These are phyloP conservation scores for Heloderma charlesbogerti DNA, from an alignment of 2,113 vertebrate species.

Conservation along the genomic window DNA sequence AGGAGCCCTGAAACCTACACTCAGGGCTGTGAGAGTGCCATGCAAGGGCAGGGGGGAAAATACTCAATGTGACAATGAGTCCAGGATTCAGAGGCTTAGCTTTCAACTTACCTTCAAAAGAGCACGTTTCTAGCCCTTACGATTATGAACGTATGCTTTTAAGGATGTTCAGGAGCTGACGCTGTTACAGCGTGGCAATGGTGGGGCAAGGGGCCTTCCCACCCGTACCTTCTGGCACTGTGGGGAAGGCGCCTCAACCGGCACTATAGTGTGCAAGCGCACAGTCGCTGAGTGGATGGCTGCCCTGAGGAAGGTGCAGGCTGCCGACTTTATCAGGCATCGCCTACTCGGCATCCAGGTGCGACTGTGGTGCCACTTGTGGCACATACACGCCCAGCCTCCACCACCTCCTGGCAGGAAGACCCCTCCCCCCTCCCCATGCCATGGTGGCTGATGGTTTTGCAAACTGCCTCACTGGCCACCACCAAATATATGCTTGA, in stretches of 20 bases:
- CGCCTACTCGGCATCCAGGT: too few species aligned
- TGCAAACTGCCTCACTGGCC: background rate
- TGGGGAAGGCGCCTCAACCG: too few species aligned
- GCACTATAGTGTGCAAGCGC: too few species aligned
- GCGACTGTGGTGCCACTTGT: slow-evolving; percentile 26
- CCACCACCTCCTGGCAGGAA: slow-evolving; percentile 13
- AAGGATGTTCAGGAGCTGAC: background rate
- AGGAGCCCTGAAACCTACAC: background rate
- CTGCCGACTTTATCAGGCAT: background rate
- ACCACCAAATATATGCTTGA: background rate
- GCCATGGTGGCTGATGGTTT: too few species aligned
- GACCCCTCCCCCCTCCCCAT: background rate
- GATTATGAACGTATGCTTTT: background rate
- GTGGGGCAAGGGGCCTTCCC: background rate
- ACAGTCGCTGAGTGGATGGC: background rate
- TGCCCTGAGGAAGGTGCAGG: too few species aligned
- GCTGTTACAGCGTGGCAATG: background rate
- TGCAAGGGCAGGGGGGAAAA: background rate
- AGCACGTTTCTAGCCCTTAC: background rate
- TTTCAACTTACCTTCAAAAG: background rate
- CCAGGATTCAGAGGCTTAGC: background rate
- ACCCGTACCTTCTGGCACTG: background rate
- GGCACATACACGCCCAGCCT: background rate
- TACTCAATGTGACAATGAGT: background rate
- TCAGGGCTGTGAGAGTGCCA: background rate